Base-by-base conservation (phyloP, 2,797 vertebrate genomes). In the Gobionotothen gibberifrons region DNA sequence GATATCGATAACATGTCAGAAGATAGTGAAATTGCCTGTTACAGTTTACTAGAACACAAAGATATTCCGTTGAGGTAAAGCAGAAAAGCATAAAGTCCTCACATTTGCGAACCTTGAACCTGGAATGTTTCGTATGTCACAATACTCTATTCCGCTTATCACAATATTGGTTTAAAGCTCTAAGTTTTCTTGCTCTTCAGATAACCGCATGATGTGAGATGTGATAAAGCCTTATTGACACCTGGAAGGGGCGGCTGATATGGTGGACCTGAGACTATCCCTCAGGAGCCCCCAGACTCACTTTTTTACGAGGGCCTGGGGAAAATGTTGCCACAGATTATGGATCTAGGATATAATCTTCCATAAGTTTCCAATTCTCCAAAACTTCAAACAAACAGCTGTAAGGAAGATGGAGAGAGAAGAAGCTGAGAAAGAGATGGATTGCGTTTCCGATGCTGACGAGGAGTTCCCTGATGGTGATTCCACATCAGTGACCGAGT, bases 371-470 rank as follows among this genome's bases (percentile, higher is more conserved):
- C 17, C 54, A 40, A 13, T 74, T 80, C 80, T 63, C 47, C 49
- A 69, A 79, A 14, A 3, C 32, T 78, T 78, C 47, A 66, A 47
- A 78, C 69, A 69, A 77, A 83, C 74, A 65, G 69, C 84, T 84
- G 81, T 75, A 74, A 79, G 64, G 15, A 83, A 71, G 66, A 93
- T 93, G 89, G 92, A 93, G 72, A 87, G 72, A 76, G 83, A 90
- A 59, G 74, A 77, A 44, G 76, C 86, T 72, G 89, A 92, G 74
- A 89, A 82, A 74, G 92, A 89, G 77, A 82, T 87, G 84, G 90
- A 89, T 40, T 39, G 53, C 6, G 3, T 83, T 42, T 58, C 78
- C 9, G 86, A 85, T 40, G 54, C 83, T 66, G 90, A 90, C 1
- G 90, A 91, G 60, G 91, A 92, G 66, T 66, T 70, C 29, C 71